Percentiles rank a stretch among this genome's conserved stretches.
These are phyloP conservation scores for Sisyra terminalis DNA, from an alignment of 2,888 invertebrate species.

Conservation along the genomic window DNA sequence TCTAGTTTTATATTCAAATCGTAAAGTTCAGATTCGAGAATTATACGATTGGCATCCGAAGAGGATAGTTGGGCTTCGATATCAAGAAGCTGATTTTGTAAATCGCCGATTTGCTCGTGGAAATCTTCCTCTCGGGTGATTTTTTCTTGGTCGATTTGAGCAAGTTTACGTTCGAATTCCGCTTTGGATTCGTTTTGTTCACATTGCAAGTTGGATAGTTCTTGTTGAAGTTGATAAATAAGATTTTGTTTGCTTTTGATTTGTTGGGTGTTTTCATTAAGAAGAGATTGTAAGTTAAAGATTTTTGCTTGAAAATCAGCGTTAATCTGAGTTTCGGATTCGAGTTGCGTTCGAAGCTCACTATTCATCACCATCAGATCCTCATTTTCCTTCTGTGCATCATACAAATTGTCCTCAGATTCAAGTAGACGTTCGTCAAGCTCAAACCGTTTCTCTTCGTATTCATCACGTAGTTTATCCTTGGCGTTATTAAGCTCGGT, in stretches of 20 bases:
- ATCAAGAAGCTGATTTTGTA: neutral
- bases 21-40: conserved; percentile 9
- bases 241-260: neutral
- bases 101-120: neutral
- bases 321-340: neutral
- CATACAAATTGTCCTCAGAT: neutral
- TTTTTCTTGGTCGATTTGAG: neutral
- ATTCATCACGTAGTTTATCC: neutral
- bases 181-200: neutral
- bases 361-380: neutral
- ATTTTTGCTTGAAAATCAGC: no score
- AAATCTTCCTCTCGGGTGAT: neutral
- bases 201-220: neutral
- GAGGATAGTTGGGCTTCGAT: neutral
- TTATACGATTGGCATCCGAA: neutral
- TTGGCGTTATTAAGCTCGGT: neutral
- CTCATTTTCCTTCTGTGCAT: neutral
- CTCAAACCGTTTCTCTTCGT: neutral
- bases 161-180: neutral
- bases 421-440: neutral
- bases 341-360: neutral
- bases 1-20: conserved; percentile 14
- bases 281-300: no score
- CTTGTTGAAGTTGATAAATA: neutral
- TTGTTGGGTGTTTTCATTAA: neutral